Conservation (phyloP, 2,888 invertebrate genomes). For the Leptothorax acervorum region DNA sequence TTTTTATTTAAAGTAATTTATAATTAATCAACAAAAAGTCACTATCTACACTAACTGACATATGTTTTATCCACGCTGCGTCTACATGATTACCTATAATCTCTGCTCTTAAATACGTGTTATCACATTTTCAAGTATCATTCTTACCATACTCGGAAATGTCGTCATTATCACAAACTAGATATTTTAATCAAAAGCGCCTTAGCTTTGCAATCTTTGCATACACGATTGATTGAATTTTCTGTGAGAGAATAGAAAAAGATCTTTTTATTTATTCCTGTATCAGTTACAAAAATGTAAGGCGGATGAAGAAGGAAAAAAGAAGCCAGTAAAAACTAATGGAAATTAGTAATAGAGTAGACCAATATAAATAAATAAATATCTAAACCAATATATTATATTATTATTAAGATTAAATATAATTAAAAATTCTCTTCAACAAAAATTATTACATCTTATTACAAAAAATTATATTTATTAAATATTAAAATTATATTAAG, state of each 20-base stretch:
- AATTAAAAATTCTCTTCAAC: not conserved
- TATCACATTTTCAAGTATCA: slow-evolving; percentile 18
- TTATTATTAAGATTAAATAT: not conserved
- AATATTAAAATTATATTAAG: too few species aligned
- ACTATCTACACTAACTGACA: not conserved
- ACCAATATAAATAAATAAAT: not conserved
- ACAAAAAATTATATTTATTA: not conserved
- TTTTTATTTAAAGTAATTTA: not conserved
- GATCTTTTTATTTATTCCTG: not conserved
- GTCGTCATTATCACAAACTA: slow-evolving; percentile 12
- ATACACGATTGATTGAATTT: not conserved
- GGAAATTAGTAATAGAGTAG: not conserved
- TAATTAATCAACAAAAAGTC: not conserved
- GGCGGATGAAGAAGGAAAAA: not conserved
- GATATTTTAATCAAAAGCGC: not conserved
- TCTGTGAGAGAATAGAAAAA: not conserved
- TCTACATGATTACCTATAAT: not conserved
- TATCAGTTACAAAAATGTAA: slow-evolving; percentile 15
- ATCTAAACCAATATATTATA: not conserved
- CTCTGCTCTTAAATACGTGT: not conserved
- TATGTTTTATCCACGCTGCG: not conserved
- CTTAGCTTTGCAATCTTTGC: not conserved
- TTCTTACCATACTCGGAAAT: not conserved
- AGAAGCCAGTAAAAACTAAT: not conserved
- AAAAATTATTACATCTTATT: not conserved